phyloP scores from a whole-genome alignment of 2,888 invertebrate genomes.

The Acanthosepion lycidas region DNA sequence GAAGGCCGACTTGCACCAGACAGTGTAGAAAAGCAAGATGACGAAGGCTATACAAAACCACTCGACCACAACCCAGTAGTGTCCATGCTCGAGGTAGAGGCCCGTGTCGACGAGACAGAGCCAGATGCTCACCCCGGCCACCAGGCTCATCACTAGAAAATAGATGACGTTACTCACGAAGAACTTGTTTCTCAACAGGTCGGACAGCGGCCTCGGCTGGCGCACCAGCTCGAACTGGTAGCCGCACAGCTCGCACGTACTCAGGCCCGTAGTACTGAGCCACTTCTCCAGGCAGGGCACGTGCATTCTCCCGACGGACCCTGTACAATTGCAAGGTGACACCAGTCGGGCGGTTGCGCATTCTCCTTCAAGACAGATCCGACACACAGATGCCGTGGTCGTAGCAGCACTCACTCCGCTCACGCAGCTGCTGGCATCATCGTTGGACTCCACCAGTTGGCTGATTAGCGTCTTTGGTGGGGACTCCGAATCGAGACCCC shows the following conservation, averaged over 20 bases:
- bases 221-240: conserved; percentile 81
- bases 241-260: conserved; percentile 85
- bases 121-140: conserved; percentile 77
- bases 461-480: neutral
- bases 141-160: conserved; percentile 78
- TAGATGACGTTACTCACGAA: conserved; percentile 78
- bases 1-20: neutral
- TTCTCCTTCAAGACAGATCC: conserved; percentile 78
- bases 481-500: neutral
- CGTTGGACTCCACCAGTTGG: neutral
- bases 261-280: conserved; percentile 82
- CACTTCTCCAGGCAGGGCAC: conserved; percentile 84
- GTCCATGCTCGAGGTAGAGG: conserved; percentile 55
- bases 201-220: conserved; percentile 76
- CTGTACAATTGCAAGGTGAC: conserved; percentile 79
- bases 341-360: conserved; percentile 75
- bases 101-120: conserved; percentile 76
- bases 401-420: neutral
- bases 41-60: neutral
- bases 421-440: neutral
- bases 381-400: conserved; percentile 70
- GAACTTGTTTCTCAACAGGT: conserved; percentile 74
- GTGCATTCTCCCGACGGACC: conserved; percentile 84
- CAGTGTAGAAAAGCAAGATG: neutral
- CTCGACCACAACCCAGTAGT: conserved; percentile 8